These are phyloP conservation scores for Panagrolaimus sp. DNA, from an alignment of 1,140 invertebrate species.

Conservation along the genomic window DNA sequence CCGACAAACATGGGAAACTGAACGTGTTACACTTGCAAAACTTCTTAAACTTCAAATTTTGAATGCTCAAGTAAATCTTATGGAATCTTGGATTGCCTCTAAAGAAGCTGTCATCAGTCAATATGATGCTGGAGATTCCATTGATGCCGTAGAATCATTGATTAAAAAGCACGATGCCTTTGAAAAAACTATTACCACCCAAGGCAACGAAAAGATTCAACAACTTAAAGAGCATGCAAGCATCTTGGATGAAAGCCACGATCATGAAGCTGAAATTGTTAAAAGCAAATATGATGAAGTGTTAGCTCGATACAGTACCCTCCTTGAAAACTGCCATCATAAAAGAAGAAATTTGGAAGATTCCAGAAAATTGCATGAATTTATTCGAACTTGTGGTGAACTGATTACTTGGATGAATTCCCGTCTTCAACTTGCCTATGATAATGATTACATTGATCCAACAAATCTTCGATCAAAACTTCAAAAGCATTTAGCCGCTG, in stretches of 20 bases:
- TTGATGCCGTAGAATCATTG: constrained; percentile 74
- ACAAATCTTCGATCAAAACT: constrained; percentile 92
- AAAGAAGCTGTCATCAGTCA: constrained; percentile 90
- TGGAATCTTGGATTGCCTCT: constrained; percentile 77
- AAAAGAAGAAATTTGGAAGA: constrained; percentile 40
- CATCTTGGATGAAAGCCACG: constrained; percentile 68
- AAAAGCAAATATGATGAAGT: constrained; percentile 72
- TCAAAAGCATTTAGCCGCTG: constrained; percentile 90
- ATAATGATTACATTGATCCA: constrained; percentile 84
- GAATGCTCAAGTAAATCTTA: constrained; percentile 71
- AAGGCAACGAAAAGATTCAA: constrained; percentile 70
- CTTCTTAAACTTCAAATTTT: constrained; percentile 74
- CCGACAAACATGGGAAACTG: constrained; percentile 62
- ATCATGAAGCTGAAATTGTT: constrained; percentile 64
- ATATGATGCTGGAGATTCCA: constrained; percentile 75
- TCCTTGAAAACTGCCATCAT: constrained; percentile 60
- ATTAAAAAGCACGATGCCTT: constrained; percentile 83
- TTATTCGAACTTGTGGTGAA: constrained; percentile 52
- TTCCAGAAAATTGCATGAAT: constrained; percentile 42
- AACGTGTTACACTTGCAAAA: constrained; percentile 66
- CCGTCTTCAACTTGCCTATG: constrained; percentile 82
- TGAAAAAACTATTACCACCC: constrained; percentile 76
- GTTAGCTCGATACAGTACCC: constrained; percentile 74
- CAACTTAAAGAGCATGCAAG: constrained; percentile 70
- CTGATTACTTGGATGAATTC: constrained; percentile 80